phyloP scores from a whole-genome alignment of 2,113 vertebrate species.

The Tonatia bakeri region DNA sequence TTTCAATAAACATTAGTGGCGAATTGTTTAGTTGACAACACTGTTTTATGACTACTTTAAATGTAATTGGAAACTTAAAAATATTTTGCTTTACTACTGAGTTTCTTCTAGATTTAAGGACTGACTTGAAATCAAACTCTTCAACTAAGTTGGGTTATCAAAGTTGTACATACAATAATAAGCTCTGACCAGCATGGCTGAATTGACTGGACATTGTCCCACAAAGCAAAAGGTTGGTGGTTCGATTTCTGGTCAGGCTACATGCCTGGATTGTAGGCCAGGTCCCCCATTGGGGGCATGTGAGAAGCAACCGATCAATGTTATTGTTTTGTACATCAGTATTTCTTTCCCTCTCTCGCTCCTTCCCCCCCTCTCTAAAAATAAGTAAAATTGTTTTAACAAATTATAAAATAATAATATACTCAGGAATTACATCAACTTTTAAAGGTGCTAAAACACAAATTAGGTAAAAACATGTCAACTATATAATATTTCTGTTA shows the following conservation, averaged over 20 bases:
- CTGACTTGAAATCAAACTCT: slow-evolving; percentile 15
- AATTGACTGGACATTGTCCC: no score
- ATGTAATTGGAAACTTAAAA: background rate
- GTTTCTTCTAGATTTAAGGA: background rate
- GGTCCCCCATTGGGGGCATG: no score
- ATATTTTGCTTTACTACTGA: slow-evolving; percentile 4
- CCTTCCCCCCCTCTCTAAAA: no score
- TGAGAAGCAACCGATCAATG: no score
- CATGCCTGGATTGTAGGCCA: no score
- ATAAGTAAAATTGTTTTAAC: no score
- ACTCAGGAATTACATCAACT: background rate
- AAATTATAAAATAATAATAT: background rate
- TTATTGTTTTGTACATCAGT: no score
- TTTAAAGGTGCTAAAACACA: slow-evolving; percentile 12
- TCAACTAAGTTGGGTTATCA: background rate
- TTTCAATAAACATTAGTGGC: background rate
- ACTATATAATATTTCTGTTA: background rate
- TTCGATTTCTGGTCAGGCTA: no score
- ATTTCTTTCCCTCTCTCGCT: no score
- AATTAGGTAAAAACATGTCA: background rate
- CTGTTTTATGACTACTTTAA: background rate
- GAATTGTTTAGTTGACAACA: background rate
- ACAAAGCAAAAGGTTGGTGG: no score
- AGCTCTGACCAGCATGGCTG: background rate
- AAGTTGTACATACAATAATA: background rate